Evolutionary conservation across 2,113 vertebrate genomes (phyloP).

Genomic region (Ictidomys tridecemlineatus): DNA sequence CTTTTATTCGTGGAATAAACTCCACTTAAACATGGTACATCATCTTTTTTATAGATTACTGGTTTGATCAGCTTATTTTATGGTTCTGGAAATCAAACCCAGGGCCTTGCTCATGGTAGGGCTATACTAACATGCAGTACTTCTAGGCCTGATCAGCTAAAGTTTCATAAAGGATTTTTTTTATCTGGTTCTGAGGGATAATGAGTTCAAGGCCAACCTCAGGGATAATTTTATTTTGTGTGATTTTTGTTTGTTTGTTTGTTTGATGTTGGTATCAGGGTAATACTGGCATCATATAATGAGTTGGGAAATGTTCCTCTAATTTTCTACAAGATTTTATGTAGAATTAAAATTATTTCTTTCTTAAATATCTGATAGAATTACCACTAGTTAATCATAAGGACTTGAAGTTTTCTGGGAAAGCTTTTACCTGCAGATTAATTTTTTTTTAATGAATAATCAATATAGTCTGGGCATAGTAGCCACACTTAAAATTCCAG

Average conservation of each 20-base stretch:
- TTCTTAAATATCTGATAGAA: background rate
- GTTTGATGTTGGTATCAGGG: background rate
- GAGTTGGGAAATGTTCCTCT: background rate
- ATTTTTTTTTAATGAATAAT: background rate
- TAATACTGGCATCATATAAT: constrained; percentile 4
- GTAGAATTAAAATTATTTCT: background rate
- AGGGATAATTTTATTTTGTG: background rate
- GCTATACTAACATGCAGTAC: no score
- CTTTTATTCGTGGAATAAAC: background rate
- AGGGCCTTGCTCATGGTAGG: no score
- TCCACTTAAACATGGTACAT: constrained; percentile 14
- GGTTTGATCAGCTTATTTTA: background rate
- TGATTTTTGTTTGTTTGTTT: background rate
- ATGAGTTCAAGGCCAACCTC: background rate
- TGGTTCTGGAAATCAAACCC: no score
- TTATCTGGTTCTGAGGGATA: background rate
- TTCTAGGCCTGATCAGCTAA: background rate
- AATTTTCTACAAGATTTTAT: background rate
- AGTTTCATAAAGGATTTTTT: background rate
- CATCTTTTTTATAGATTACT: background rate
- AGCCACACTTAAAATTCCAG: no score
- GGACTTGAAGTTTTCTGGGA: background rate
- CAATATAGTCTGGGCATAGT: no score
- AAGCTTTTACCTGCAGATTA: background rate
- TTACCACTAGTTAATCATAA: background rate